A percentile compares a stretch with the other conserved stretches of the same genome.
phyloP scores from a whole-genome alignment of 2,113 vertebrate species.

The Morone chrysops region DNA sequence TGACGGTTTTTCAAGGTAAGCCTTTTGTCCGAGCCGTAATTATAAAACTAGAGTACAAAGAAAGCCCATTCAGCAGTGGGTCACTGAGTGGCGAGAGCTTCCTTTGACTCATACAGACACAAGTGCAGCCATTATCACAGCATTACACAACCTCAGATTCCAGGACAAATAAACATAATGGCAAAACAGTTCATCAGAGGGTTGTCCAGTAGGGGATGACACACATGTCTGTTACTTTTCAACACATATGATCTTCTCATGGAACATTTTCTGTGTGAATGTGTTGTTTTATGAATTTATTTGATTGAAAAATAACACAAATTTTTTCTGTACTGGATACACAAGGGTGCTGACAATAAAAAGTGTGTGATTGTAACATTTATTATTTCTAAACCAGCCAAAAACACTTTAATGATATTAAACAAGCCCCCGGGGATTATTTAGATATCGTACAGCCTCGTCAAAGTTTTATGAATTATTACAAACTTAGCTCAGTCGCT shows the following conservation, averaged over 20 bases:
- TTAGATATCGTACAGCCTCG: slow-evolving; percentile 25
- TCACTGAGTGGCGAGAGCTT: slow-evolving; percentile 21
- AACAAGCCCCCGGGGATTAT: slow-evolving; percentile 15
- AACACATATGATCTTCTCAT: slow-evolving; percentile 7
- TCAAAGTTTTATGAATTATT: slow-evolving; percentile 48
- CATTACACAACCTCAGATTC: slow-evolving; percentile 47
- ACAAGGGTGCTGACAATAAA: slow-evolving; percentile 10
- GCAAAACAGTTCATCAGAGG: background rate
- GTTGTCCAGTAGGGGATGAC: slow-evolving; percentile 2
- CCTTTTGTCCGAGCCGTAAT: slow-evolving; percentile 43
- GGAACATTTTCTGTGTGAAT: slow-evolving; percentile 11
- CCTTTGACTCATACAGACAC: slow-evolving; percentile 19
- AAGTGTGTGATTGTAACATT: slow-evolving; percentile 53
- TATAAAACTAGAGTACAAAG: slow-evolving; percentile 15
- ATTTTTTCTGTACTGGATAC: too few species aligned
- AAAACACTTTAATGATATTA: slow-evolving; percentile 37
- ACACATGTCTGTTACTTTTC: slow-evolving; percentile 19
- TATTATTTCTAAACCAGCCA: slow-evolving; percentile 56
- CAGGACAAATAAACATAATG: slow-evolving; percentile 24
- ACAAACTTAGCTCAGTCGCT: slow-evolving; percentile 70
- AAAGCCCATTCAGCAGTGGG: slow-evolving; percentile 14
- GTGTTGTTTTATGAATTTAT: background rate
- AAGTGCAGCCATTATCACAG: slow-evolving; percentile 41
- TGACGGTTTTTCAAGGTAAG: slow-evolving; percentile 26
- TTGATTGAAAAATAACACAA: background rate